Base-by-base conservation (phyloP, 2,797 vertebrate genomes). In the Neosilurus hyrtlii region DNA sequence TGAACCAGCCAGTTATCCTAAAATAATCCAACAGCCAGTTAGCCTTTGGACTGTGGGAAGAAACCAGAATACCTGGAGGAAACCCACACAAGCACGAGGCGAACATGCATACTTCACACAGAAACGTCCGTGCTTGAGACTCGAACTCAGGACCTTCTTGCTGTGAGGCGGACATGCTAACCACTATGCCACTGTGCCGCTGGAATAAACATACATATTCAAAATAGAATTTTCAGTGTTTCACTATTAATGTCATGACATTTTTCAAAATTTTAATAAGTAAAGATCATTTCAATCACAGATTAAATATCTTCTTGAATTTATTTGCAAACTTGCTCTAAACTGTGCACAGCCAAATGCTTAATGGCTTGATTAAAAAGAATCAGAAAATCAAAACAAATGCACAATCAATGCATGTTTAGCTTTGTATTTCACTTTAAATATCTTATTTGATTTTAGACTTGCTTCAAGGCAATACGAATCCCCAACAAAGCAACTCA, bases 401-500 rank as follows among this genome's bases (percentile, higher is more conserved):
- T 24, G 54, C 71, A 82, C 57, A 26, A 67, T 9, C 1, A 82
- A 74, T 9, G 56, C 15, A 30, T 26, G 35, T 30, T 59, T 51
- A 20, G 6, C 11, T 77, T 54, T 30, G 16, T 22, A 51, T 70
- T 70, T 56, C 30, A 24, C 22, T n/a, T 11, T 9, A 14, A n/a
- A 24, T n/a, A 59, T 68, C 73, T 73, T 37, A n/a, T 62, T 66
- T 59, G 54, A 68, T 68, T 68, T 43, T 59, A 59, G 52, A 77
- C 37, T n/a, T 76, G n/a, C 10, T 70, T 62, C 66, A 76, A 49
- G 71, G 49, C 62, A 70, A 62, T 49, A 4, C 1, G 7, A 75
- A 75, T 76, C 83, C 20, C 43, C 9, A 20, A 54, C 26, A 70
- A 37, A 67, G 15, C 82, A 79, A 72, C 15, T 54, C 26, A 14